Base-by-base conservation (phyloP, 2,888 invertebrate genomes). In the Sminthurides aquaticus region DNA sequence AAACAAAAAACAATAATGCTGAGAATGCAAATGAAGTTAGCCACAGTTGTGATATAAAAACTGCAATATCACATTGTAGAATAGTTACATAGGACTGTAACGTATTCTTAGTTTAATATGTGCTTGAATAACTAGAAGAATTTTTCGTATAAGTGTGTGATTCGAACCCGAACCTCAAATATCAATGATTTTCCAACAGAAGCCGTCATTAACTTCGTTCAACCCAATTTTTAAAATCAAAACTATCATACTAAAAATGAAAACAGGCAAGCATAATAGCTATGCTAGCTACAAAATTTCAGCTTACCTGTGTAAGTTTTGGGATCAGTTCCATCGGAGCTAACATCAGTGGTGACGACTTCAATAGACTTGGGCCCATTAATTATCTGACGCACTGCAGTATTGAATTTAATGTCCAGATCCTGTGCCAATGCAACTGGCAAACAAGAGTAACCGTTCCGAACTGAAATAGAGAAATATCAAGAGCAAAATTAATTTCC, bases 381-480 rank as follows among this genome's bases (percentile, higher is more conserved):
- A 28, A 67, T 69, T 63, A 98, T 90, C 74, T 90, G 89, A 65
- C 90, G 88, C 54, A 92, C 94, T 24, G 92, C 90, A 20, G 90
- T 91, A 76, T 91, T 92, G 64, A 95, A 84, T 78, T 90, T 90
- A 77, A 98, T 95, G 79, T 97, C 94, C 76, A 98, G 81, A 20
- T 92, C 92, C 76, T 95, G 92, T 18, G 95, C 88, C 60, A 98
- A 81, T 0, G 95, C 94, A 71, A 96, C 90, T 1, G 98, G 94
- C 28, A 98, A 91, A 79, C 94, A 93, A 1, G 96, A 95, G 78
- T 96, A 97, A 56, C 98, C 98, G 80, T 97, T 97, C 68, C 94
- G 88, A 71, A 97, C 96, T 88, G 85, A 27, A 82, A 86, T 78
- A 78, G 80, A 80, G 76, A 72, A n/a, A n/a, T n/a, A n/a, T n/a